phyloP scores from a whole-genome alignment of 2,888 invertebrate genomes.

The Yponomeuta sedellus region DNA sequence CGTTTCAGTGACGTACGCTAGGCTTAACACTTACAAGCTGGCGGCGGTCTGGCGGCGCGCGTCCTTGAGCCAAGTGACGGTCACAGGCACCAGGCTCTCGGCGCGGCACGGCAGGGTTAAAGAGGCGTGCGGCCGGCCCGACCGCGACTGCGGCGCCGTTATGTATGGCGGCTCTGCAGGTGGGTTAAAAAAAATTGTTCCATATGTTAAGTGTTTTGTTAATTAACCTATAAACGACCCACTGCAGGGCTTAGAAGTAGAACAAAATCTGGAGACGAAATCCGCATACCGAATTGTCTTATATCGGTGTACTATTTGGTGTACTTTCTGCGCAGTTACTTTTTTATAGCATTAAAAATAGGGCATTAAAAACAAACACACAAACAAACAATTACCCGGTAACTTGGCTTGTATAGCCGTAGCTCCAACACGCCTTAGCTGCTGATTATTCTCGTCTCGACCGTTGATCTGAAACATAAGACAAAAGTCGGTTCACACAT shows the following conservation, averaged over 20 bases:
- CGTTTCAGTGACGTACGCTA: background rate
- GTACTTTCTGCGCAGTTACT: too few relatives aligned
- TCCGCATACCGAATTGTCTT: too few relatives aligned
- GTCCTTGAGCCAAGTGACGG: conserved; percentile 72
- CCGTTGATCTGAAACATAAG: conserved; percentile 74
- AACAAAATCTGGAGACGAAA: too few relatives aligned
- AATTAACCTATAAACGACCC: too few relatives aligned
- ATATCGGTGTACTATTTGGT: too few relatives aligned
- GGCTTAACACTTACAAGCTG: conserved; percentile 44
- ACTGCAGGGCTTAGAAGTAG: too few relatives aligned
- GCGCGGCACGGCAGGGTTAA: conserved; percentile 76
- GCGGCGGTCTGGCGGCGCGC: conserved; percentile 32
- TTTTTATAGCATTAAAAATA: too few relatives aligned
- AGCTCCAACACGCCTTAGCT: conserved; percentile 78
- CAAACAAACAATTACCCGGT: conserved; percentile 74
- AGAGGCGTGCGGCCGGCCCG: conserved; percentile 56
- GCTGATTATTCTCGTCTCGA: conserved; percentile 75
- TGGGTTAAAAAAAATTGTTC: too few relatives aligned
- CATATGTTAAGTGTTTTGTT: too few relatives aligned
- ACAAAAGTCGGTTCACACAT: too few relatives aligned
- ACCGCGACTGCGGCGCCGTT: conserved; percentile 32
- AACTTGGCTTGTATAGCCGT: conserved; percentile 79
- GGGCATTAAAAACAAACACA: too few relatives aligned
- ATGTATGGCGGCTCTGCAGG: conserved; percentile 3
- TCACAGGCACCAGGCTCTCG: conserved; percentile 78